These are phyloP conservation scores for Masticophis lateralis DNA, from an alignment of 2,797 vertebrate species.

Conservation along the genomic window DNA sequence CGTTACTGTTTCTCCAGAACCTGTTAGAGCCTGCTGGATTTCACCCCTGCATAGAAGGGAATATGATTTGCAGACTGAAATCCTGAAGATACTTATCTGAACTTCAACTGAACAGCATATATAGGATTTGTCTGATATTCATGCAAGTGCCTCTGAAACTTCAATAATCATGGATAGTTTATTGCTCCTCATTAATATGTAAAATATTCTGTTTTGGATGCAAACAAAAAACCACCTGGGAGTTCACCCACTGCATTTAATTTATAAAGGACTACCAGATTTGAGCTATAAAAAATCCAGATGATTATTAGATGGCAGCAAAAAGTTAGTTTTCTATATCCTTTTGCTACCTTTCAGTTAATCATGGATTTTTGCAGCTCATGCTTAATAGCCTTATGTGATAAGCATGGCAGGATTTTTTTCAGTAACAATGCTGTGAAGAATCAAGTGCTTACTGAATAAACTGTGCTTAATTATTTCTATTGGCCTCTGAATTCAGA, in stretches of 20 bases:
- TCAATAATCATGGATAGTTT: neutral
- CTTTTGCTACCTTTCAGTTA: neutral
- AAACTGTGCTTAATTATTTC: neutral
- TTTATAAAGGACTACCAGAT: neutral
- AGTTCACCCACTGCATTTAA: neutral
- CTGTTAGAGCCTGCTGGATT: no score
- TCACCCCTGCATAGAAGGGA: neutral
- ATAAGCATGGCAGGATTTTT: neutral
- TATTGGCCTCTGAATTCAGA: neutral
- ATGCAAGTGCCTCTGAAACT: neutral
- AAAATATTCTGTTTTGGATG: neutral
- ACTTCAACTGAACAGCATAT: neutral
- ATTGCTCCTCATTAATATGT: neutral
- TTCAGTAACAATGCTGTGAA: neutral
- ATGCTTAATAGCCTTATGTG: neutral
- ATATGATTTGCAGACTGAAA: neutral
- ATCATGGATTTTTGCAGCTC: neutral
- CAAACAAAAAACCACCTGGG: neutral
- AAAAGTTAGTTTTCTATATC: neutral
- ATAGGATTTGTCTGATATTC: neutral
- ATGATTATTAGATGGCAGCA: neutral
- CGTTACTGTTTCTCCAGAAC: no score
- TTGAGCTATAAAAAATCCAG: neutral
- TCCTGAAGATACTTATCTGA: neutral
- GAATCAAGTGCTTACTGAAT: neutral